A percentile compares a stretch with the other conserved stretches of the same genome.
These are phyloP conservation scores for Tetramorium bicarinatum DNA, from an alignment of 2,888 invertebrate genomes.

Conservation along the genomic window DNA sequence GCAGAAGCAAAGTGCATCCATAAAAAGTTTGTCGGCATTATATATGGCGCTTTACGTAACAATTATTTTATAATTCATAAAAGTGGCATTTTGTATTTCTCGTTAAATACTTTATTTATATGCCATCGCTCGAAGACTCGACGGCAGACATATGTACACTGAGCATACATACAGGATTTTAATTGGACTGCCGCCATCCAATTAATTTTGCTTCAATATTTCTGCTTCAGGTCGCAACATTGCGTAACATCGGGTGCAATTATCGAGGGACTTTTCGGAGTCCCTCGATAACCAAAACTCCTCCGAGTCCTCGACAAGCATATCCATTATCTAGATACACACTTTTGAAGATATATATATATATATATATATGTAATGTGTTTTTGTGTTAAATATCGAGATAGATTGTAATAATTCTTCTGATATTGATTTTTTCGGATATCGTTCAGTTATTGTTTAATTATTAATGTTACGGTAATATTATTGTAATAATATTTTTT, in stretches of 20 bases:
- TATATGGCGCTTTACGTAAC: slow-evolving; percentile 52
- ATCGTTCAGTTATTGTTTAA: background rate
- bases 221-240: slow-evolving; percentile 31
- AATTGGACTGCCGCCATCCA: slow-evolving; percentile 67
- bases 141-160: slow-evolving; percentile 17
- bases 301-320: background rate
- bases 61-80: slow-evolving; percentile 59
- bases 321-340: background rate
- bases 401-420: background rate
- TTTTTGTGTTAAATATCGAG: background rate
- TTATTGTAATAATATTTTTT: background rate
- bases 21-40: slow-evolving; percentile 47
- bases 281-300: background rate
- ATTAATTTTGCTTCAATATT: slow-evolving; percentile 66
- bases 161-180: slow-evolving; percentile 66
- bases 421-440: background rate
- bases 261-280: slow-evolving; percentile 28
- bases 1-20: slow-evolving; percentile 30
- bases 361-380: too few relatives aligned
- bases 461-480: background rate
- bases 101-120: slow-evolving; percentile 70
- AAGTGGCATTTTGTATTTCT: slow-evolving; percentile 25
- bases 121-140: slow-evolving; percentile 38
- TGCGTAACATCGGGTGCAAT: slow-evolving; percentile 45
- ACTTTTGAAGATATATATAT: background rate